Conservation (phyloP, 2,888 invertebrate species). For the Xestia sexstrigata region DNA sequence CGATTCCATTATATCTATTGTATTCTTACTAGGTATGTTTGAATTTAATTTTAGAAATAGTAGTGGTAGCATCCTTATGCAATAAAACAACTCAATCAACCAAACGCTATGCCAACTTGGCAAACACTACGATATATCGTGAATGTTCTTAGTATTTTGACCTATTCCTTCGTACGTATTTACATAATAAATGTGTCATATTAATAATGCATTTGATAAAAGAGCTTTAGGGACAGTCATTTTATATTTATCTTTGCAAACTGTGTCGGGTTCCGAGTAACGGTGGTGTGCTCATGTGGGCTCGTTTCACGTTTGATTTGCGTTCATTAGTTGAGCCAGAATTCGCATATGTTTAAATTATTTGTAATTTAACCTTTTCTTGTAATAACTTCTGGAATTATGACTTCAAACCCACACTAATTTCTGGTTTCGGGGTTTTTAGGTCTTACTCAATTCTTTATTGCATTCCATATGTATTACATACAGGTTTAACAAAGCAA, state of each 20-base stretch:
- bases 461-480: no score
- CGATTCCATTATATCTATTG: background rate
- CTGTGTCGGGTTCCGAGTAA: conserved; percentile 41
- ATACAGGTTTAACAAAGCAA: no score
- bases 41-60: conserved; percentile 14
- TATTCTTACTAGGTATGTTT: conserved; percentile 3
- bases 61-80: conserved; percentile 53
- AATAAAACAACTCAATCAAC: conserved; percentile 71
- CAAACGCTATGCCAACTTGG: conserved; percentile 75
- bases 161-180: conserved; percentile 69
- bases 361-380: conserved; percentile 2
- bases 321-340: conserved; percentile 12
- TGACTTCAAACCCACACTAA: background rate
- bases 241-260: conserved; percentile 25
- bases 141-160: conserved; percentile 73
- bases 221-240: conserved; percentile 6
- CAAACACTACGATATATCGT: conserved; percentile 63
- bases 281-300: conserved; percentile 22
- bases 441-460: no score
- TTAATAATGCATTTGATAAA: conserved; percentile 39
- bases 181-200: conserved; percentile 61
- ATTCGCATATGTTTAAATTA: background rate
- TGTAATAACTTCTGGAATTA: background rate
- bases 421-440: background rate
- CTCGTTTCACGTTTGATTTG: conserved; percentile 32